phyloP scores from a whole-genome alignment of 2,113 vertebrate species.

The Nannospalax galili region DNA sequence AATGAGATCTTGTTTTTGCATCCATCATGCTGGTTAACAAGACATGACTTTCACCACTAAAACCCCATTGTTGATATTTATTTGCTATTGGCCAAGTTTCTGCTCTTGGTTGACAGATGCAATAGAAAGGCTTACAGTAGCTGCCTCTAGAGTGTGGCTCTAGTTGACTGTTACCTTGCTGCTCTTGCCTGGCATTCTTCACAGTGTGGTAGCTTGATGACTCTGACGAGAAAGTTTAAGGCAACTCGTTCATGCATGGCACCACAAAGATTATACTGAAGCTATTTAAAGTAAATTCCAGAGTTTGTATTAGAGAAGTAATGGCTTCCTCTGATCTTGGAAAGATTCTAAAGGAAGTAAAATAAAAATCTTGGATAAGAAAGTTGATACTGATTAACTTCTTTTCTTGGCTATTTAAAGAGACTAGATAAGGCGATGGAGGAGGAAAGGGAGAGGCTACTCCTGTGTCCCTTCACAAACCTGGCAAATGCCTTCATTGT shows the following conservation, averaged over 20 bases:
- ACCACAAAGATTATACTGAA: background rate
- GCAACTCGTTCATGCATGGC: background rate
- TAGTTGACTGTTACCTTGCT: background rate
- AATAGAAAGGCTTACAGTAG: background rate
- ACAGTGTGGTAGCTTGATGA: background rate
- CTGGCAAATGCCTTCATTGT: background rate
- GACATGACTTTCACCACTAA: background rate
- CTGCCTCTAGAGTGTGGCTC: background rate
- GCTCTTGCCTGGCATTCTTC: background rate
- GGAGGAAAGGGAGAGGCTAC: background rate
- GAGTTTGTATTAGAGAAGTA: background rate
- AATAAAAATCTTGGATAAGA: background rate
- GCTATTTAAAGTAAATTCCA: background rate
- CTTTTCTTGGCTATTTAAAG: background rate
- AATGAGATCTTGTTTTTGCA: background rate
- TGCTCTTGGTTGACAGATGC: background rate
- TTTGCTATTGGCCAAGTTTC: background rate
- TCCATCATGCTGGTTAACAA: constrained; percentile 33
- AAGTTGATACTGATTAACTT: background rate
- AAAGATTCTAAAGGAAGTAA: background rate
- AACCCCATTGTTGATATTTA: background rate
- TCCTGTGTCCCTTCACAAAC: background rate
- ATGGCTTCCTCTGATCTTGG: background rate
- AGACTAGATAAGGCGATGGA: background rate
- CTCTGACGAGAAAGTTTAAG: background rate